Evolutionary conservation across 2,888 invertebrate species (phyloP).

Genomic region (Shargacucullia verbasci): DNA sequence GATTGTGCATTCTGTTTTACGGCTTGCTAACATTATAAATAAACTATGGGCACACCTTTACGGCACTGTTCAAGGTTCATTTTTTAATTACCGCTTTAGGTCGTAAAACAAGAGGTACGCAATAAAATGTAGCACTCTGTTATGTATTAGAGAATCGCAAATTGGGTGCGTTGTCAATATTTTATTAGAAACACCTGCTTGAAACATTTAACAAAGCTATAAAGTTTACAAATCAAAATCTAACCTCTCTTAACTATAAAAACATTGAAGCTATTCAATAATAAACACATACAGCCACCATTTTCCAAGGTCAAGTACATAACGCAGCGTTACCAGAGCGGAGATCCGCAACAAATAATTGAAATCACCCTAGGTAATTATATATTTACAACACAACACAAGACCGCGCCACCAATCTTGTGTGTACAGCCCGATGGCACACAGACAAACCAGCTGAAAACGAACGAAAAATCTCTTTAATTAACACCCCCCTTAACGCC

Average conservation of each 20-base stretch:
- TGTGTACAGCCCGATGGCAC: slow-evolving; percentile 43
- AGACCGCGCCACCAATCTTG: slow-evolving; percentile 45
- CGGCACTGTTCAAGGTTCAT: slow-evolving; percentile 42
- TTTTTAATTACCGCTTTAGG: slow-evolving; percentile 52
- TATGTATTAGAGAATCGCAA: slow-evolving; percentile 48
- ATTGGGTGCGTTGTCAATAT: slow-evolving; percentile 48
- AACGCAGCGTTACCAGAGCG: slow-evolving; percentile 23
- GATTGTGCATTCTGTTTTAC: slow-evolving; percentile 58
- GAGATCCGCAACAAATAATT: slow-evolving; percentile 33
- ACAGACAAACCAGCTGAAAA: slow-evolving; percentile 43
- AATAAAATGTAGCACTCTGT: slow-evolving; percentile 51
- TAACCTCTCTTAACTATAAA: background rate
- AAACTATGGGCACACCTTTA: slow-evolving; percentile 42
- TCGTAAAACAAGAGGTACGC: slow-evolving; percentile 46
- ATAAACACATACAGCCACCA: background rate
- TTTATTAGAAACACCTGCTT: slow-evolving; percentile 49
- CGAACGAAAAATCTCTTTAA: slow-evolving; percentile 55
- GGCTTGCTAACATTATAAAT: slow-evolving; percentile 52
- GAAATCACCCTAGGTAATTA: slow-evolving; percentile 46
- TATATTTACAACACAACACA: slow-evolving; percentile 44
- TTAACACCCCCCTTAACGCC: slow-evolving; percentile 44
- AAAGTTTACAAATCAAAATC: slow-evolving; percentile 28
- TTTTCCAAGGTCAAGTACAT: slow-evolving; percentile 18
- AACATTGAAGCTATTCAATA: slow-evolving; percentile 1
- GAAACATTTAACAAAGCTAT: slow-evolving; percentile 30